Conservation (phyloP, 2,888 invertebrate genomes). For the Phengaris alcon region DNA sequence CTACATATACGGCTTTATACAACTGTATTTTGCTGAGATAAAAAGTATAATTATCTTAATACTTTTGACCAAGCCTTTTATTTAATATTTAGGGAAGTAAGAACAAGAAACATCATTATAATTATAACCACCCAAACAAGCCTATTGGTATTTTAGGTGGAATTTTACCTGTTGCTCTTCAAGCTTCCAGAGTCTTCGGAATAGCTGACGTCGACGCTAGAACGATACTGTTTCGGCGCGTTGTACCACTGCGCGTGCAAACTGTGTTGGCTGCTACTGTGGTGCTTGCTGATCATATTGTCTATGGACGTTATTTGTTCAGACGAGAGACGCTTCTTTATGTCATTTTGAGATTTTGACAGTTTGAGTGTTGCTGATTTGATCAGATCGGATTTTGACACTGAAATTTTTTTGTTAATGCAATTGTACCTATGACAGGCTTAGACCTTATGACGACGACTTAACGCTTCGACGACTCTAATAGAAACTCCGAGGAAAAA, state of each 20-base stretch:
- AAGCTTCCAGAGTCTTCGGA: slow-evolving; percentile 86
- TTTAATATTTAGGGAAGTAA: too few relatives aligned
- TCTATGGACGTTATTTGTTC: slow-evolving; percentile 60
- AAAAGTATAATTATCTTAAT: too few relatives aligned
- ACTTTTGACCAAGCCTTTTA: too few relatives aligned
- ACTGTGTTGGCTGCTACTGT: slow-evolving; percentile 64
- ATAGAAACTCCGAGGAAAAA: neutral
- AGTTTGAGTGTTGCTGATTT: slow-evolving; percentile 62
- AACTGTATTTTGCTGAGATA: too few relatives aligned
- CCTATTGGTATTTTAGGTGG: too few relatives aligned
- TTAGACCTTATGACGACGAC: too few relatives aligned
- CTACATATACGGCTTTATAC: too few relatives aligned
- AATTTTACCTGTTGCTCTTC: slow-evolving; percentile 78
- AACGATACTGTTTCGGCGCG: slow-evolving; percentile 57
- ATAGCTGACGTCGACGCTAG: slow-evolving; percentile 74
- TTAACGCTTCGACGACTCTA: too few relatives aligned
- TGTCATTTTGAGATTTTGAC: slow-evolving; percentile 74
- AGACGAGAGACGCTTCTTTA: slow-evolving; percentile 77
- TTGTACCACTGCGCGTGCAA: slow-evolving; percentile 66
- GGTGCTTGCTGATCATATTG: slow-evolving; percentile 63
- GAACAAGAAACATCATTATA: too few relatives aligned
- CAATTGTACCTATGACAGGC: too few relatives aligned
- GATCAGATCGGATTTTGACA: slow-evolving; percentile 54
- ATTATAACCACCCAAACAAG: too few relatives aligned
- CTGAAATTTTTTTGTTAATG: slow-evolving; percentile 47